Evolutionary conservation across 2,113 vertebrate species (phyloP), one percentile per base, ranked within the genome.

Genomic region (Irena cyanogastra): DNA sequence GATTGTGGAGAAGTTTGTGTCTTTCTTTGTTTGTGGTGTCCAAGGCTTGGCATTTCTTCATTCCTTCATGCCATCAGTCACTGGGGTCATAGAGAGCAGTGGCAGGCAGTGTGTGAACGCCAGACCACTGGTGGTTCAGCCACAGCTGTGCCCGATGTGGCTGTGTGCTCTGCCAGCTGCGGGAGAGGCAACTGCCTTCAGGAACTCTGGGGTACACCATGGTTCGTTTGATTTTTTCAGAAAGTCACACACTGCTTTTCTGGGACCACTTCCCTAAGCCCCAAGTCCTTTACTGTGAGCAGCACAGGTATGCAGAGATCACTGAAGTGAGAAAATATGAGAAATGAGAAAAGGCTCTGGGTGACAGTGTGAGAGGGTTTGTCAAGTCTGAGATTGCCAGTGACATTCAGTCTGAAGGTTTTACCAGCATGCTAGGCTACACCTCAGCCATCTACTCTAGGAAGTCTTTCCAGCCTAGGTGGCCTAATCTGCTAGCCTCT

Each of bases 121-220:
- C 53, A 91, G 60, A 56, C 26, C 30, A 22, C 44, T 37, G 17
- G 5, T 47, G 63, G 28, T 12, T 65, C 23, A 65, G 31, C n/a
- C 37, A 42, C 0, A 0, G 3, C 11, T 45, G 20, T 54, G 47
- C 45, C n/a, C 41, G 9, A 3, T 8, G 26, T 42, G 22, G 21
- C 31, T 52, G 8, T 59, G n/a, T 42, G 20, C 22, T 80, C 50
- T 6, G 3, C 21, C 54, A 65, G 30, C 64, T 83, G 27, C 39
- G 23, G 17, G 35, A 88, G 31, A 54, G 6, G 47, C 49, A 60
- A 14, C 14, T 61, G 1, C 15, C 11, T 75, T 20, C 44, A 49
- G n/a, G 31, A 31, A 9, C 17, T 6, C 15, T 8, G 19, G 82
- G 9, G 11, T 37, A 16, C 17, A 5, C 31, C 22, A 11, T 47